These are phyloP conservation scores for Mya arenaria DNA, from an alignment of 1,140 invertebrate species.

Conservation along the genomic window DNA sequence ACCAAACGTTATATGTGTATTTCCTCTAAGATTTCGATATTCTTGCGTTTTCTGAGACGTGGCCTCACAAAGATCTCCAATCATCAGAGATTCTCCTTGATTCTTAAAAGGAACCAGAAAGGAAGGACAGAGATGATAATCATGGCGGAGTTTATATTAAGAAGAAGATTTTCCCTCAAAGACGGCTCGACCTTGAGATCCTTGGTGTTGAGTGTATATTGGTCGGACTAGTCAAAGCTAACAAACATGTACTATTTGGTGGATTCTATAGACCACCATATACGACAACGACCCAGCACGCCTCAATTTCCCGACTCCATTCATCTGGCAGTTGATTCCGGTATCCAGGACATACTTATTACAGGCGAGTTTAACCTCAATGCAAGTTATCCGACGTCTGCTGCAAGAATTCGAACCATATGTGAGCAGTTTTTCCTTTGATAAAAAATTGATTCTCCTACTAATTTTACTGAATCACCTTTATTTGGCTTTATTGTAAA, in stretches of 20 bases:
- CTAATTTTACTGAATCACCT: no score
- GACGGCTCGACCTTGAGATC: background rate
- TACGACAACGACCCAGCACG: background rate
- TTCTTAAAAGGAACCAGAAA: slow-evolving; percentile 8
- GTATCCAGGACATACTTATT: background rate
- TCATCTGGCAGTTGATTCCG: slow-evolving; percentile 15
- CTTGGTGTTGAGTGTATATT: background rate
- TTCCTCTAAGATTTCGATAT: no score
- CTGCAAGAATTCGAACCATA: background rate
- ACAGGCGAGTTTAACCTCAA: slow-evolving; percentile 2
- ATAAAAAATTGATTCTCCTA: no score
- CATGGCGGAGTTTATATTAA: slow-evolving; percentile 8
- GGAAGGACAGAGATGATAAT: slow-evolving; percentile 7
- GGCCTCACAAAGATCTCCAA: background rate
- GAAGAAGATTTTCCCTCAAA: background rate
- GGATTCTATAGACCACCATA: slow-evolving; percentile 26
- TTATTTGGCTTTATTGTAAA: no score
- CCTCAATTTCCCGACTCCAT: background rate
- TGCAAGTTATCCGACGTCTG: background rate
- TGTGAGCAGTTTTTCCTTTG: slow-evolving; percentile 20
- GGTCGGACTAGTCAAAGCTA: background rate
- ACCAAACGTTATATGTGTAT: no score
- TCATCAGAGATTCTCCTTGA: background rate
- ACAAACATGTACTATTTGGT: slow-evolving; percentile 4
- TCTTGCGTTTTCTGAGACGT: slow-evolving; percentile 23